Percentiles rank a stretch among this genome's conserved stretches.
Conservation (phyloP, 35 echinoderm and acorn worm species). For the Apostichopus japonicus region DNA sequence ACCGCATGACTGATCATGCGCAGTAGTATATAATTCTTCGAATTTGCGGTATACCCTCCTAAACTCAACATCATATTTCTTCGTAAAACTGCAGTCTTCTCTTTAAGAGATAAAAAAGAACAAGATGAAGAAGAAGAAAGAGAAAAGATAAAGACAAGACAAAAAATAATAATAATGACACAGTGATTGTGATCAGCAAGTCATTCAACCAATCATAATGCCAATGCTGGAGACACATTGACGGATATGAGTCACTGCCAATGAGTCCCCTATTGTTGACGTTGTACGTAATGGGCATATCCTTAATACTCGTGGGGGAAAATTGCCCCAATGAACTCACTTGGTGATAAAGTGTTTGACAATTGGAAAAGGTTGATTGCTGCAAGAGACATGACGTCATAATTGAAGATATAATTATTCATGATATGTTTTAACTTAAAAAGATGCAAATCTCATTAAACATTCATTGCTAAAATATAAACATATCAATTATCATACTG, state of each 20-base stretch:
- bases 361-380: too few species aligned
- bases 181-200: background rate
- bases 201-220: constrained; percentile 14
- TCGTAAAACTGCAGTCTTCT: background rate
- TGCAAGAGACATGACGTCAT: too few species aligned
- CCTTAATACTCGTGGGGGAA: background rate
- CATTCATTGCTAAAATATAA: too few species aligned
- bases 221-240: background rate
- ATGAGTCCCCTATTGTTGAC: background rate
- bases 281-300: background rate
- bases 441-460: too few species aligned
- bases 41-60: too few species aligned
- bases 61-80: too few species aligned
- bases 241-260: background rate
- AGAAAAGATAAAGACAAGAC: background rate
- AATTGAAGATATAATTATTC: too few species aligned
- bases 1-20: too few species aligned
- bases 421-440: too few species aligned
- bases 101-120: background rate
- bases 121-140: background rate
- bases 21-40: too few species aligned
- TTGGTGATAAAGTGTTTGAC: too few species aligned
- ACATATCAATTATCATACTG: too few species aligned
- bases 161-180: background rate
- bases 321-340: background rate